Conservation (phyloP, 2,888 invertebrate species). For the Chymomyza procnemis region DNA sequence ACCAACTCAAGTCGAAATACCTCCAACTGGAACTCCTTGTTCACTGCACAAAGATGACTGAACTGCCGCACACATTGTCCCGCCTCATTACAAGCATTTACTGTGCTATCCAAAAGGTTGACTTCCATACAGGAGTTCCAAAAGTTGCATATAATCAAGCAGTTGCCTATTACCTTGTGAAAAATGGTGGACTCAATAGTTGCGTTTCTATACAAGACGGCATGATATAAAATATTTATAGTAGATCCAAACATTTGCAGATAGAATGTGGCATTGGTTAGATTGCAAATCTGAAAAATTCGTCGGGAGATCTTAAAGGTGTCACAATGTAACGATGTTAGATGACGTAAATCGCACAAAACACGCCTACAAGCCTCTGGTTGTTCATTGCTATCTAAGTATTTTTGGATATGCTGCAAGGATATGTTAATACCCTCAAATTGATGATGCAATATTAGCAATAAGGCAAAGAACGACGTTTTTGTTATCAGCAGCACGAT, state of each 20-base stretch:
- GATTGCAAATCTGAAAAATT: slow-evolving; percentile 33
- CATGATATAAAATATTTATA: slow-evolving; percentile 35
- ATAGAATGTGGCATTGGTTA: slow-evolving; percentile 22
- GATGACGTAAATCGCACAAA: slow-evolving; percentile 6
- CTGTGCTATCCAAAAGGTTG: slow-evolving; percentile 24
- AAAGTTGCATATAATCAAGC: slow-evolving; percentile 21
- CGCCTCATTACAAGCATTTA: slow-evolving; percentile 14
- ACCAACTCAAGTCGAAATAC: background rate
- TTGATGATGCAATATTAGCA: slow-evolving; percentile 50
- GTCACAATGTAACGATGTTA: slow-evolving; percentile 38
- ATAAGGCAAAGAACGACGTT: slow-evolving; percentile 24
- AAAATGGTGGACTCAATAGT: background rate
- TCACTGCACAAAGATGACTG: slow-evolving; percentile 10
- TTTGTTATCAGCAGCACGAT: slow-evolving; percentile 23
- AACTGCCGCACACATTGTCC: slow-evolving; percentile 27
- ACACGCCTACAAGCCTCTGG: background rate
- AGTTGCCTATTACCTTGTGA: slow-evolving; percentile 11
- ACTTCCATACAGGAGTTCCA: slow-evolving; percentile 27
- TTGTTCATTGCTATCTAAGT: background rate
- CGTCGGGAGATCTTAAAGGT: slow-evolving; percentile 32
- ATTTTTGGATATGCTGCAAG: slow-evolving; percentile 15
- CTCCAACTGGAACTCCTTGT: slow-evolving; percentile 9
- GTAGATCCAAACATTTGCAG: slow-evolving; percentile 36
- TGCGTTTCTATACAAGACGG: slow-evolving; percentile 22
- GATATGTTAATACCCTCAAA: slow-evolving; percentile 49